Percentiles rank a stretch among this genome's conserved stretches.
Evolutionary conservation across 2,888 invertebrate genomes (phyloP).

Genomic region (Frankliniella intonsa): DNA sequence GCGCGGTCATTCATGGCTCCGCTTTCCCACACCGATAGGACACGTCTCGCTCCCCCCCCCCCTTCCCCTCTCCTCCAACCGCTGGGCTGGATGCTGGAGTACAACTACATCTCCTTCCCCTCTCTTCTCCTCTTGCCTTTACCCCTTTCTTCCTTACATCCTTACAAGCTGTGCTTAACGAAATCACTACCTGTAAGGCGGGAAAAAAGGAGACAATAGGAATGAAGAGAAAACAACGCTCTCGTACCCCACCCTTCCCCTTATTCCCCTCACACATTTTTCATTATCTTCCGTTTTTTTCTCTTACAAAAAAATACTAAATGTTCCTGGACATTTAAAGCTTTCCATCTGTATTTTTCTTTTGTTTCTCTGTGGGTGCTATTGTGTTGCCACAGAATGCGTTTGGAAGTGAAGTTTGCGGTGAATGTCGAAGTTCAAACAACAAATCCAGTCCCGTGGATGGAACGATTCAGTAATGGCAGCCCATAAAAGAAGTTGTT

Average conservation of each 20-base stretch:
- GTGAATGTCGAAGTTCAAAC: neutral
- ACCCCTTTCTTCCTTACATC: neutral
- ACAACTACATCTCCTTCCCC: neutral
- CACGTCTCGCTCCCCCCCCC: neutral
- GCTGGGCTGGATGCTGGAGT: neutral
- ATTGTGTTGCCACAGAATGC: neutral
- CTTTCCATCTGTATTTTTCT: neutral
- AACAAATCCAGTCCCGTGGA: neutral
- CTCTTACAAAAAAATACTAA: neutral
- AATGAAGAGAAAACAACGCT: neutral
- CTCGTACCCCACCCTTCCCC: neutral
- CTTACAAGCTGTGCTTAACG: neutral
- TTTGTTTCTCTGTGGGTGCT: neutral
- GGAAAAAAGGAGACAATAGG: conserved; percentile 5
- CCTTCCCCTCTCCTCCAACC: neutral
- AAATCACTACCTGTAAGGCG: conserved; percentile 10
- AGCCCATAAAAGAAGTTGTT: too few species aligned
- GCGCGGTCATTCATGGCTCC: neutral
- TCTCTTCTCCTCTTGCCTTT: neutral
- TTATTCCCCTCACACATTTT: neutral
- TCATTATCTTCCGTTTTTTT: neutral
- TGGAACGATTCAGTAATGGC: too few species aligned
- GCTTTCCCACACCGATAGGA: neutral
- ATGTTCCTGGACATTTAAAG: neutral
- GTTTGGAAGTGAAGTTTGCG: neutral